Evolutionary conservation across 2,113 vertebrate species (phyloP).

Genomic region (Phaethon lepturus): DNA sequence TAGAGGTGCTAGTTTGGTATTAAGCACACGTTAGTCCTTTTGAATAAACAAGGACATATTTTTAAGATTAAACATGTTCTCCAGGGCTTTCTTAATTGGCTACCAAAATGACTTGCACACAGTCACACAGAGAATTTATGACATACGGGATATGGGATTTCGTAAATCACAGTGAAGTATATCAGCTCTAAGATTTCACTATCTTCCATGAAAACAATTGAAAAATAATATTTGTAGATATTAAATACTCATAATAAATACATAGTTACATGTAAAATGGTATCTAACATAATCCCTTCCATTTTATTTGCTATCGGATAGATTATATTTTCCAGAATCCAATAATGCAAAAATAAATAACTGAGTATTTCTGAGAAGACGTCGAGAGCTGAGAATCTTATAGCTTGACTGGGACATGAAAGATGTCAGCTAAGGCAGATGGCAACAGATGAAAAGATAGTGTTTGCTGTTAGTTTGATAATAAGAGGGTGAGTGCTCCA

Average conservation of each 20-base stretch:
- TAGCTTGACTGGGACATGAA: neutral
- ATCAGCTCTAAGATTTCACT: neutral
- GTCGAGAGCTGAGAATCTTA: neutral
- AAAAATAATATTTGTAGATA: neutral
- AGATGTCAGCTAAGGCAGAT: neutral
- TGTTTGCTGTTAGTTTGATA: constrained; percentile 44
- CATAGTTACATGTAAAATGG: neutral
- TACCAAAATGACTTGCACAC: neutral
- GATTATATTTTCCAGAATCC: neutral
- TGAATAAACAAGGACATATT: neutral
- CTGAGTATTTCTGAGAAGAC: neutral
- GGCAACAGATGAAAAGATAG: neutral
- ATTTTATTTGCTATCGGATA: neutral
- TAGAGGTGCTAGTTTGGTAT: neutral
- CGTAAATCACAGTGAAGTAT: neutral
- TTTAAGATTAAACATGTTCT: neutral
- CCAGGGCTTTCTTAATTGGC: neutral
- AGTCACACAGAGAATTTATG: neutral
- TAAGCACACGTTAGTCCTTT: neutral
- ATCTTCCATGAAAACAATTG: neutral
- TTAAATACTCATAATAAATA: neutral
- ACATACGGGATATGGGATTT: neutral
- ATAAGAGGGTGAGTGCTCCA: neutral
- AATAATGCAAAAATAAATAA: neutral
- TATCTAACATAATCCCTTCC: neutral